Evolutionary conservation across 2,888 invertebrate species (phyloP).

Genomic region (Dorcus hopei): DNA sequence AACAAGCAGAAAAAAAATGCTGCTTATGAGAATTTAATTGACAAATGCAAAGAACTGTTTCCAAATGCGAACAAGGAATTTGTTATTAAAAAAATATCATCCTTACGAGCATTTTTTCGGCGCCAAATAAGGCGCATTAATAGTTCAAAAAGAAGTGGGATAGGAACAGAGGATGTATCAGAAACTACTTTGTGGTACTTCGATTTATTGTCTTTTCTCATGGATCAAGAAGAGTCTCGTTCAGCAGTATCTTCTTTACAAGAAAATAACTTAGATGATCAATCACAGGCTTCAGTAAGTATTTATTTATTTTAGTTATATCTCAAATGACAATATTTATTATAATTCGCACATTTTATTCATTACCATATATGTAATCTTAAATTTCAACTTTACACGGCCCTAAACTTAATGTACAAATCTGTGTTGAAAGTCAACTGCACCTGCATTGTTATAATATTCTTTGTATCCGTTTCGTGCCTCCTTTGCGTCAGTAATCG

Average conservation of each 20-base stretch:
- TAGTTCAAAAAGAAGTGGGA: background rate
- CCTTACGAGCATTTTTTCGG: conserved; percentile 5
- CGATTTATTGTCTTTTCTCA: conserved; percentile 1
- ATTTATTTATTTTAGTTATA: background rate
- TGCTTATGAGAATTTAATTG: conserved; percentile 2
- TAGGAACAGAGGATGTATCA: conserved; percentile 2
- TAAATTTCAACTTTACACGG: background rate
- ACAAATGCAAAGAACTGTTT: conserved; percentile 6
- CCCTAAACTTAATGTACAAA: background rate
- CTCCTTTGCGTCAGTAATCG: background rate
- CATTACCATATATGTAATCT: background rate
- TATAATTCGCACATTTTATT: background rate
- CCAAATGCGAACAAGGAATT: conserved; percentile 9
- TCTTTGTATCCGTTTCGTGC: background rate
- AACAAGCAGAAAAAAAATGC: conserved; percentile 1
- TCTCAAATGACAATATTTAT: background rate
- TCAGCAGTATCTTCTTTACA: conserved; percentile 5
- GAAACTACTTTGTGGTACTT: conserved; percentile 7
- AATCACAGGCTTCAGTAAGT: conserved; percentile 1
- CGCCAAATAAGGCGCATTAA: conserved; percentile 3
- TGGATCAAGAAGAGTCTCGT: conserved; percentile 6
- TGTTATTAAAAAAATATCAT: conserved; percentile 6
- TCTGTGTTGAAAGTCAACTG: background rate
- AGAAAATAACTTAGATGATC: background rate
- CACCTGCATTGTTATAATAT: background rate